Evolutionary conservation across 2,888 invertebrate species (phyloP).

Genomic region (Lepidocyrtinus sp.): DNA sequence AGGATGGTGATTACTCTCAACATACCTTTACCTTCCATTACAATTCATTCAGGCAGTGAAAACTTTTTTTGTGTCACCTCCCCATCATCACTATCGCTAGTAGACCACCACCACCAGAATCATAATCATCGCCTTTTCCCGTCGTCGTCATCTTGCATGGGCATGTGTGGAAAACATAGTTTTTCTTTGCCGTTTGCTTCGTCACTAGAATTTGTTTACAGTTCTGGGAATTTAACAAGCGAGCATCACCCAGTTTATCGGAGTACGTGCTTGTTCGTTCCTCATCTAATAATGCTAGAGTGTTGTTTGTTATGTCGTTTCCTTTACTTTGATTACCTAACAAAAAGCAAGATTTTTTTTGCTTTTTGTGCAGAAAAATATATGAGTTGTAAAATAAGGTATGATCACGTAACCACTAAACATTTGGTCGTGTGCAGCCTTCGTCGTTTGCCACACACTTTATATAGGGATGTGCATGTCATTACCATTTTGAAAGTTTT

Average conservation of each 20-base stretch:
- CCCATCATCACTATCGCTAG: slow-evolving; percentile 5
- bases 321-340: slow-evolving; percentile 45
- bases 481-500: slow-evolving; percentile 1
- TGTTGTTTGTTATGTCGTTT: slow-evolving; percentile 37
- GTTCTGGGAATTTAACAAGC: slow-evolving; percentile 6
- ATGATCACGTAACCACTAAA: slow-evolving; percentile 16
- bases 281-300: slow-evolving; percentile 37
- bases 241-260: background rate
- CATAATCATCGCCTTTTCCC: slow-evolving; percentile 6
- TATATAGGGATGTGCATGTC: background rate
- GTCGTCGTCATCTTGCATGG: background rate
- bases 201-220: background rate
- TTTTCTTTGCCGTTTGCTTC: background rate
- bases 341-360: slow-evolving; percentile 18
- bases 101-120: background rate
- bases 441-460: background rate
- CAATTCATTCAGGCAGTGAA: slow-evolving; percentile 11
- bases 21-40: slow-evolving; percentile 9
- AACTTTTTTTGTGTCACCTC: slow-evolving; percentile 13
- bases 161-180: slow-evolving; percentile 9
- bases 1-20: background rate
- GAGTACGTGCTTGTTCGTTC: slow-evolving; percentile 26
- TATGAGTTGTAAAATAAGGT: background rate
- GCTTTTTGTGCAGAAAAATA: background rate
- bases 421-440: slow-evolving; percentile 1